Evolutionary conservation across 1,140 invertebrate genomes (phyloP).

Genomic region (Oppia nitens): DNA sequence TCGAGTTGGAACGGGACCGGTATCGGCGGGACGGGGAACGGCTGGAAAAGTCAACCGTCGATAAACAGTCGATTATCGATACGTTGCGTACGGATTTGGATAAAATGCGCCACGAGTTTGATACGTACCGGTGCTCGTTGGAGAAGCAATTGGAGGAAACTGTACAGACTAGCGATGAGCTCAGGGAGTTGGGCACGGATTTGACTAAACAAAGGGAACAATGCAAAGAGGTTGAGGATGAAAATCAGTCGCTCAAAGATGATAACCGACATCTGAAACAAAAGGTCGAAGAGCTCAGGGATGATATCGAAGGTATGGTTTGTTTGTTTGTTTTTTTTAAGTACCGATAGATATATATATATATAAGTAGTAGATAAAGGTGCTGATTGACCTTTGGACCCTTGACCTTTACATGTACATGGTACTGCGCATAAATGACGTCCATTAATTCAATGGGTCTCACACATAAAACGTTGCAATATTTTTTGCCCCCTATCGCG

Average conservation of each 20-base stretch:
- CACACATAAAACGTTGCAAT: too few species aligned
- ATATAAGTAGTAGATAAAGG: too few species aligned
- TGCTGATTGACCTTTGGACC: too few species aligned
- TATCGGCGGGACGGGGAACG: background rate
- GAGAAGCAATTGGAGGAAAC: conserved; percentile 1
- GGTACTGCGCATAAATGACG: too few species aligned
- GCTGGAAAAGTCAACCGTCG: background rate
- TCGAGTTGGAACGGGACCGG: conserved; percentile 5
- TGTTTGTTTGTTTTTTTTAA: too few species aligned
- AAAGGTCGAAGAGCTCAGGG: conserved; percentile 13
- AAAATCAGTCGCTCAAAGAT: conserved; percentile 6
- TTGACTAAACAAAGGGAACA: conserved; percentile 2
- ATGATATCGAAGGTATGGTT: conserved; percentile 15
- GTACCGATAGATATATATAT: too few species aligned
- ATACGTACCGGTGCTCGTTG: background rate
- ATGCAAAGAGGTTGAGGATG: background rate
- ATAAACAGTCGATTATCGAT: conserved; percentile 4
- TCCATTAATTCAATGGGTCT: too few species aligned
- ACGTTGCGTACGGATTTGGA: conserved; percentile 1
- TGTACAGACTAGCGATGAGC: background rate
- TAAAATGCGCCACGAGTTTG: conserved; percentile 1
- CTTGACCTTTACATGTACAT: too few species aligned
- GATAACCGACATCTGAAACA: conserved; percentile 9
- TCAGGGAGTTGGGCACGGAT: background rate
- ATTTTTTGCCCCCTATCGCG: too few species aligned